These are phyloP conservation scores for Alosa alosa DNA, from an alignment of 2,113 vertebrate genomes.

Conservation along the genomic window DNA sequence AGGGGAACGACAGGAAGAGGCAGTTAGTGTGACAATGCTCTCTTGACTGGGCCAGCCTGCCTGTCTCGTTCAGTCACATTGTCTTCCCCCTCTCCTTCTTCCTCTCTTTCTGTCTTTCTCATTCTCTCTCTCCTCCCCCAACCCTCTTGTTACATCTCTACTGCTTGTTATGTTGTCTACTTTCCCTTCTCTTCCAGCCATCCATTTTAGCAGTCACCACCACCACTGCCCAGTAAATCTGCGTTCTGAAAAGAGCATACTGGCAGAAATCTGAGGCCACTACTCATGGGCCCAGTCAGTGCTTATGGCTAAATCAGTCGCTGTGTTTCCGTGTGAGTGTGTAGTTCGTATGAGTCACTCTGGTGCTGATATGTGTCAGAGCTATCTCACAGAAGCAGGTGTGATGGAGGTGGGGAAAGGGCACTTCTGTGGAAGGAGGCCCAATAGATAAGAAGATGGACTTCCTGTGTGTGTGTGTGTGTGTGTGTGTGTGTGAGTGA, in stretches of 20 bases:
- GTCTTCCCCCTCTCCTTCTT: constrained; percentile 14
- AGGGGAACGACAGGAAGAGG: constrained; percentile 61
- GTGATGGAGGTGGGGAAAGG: background rate
- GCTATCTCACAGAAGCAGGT: background rate
- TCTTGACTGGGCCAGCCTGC: constrained; percentile 60
- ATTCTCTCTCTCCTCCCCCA: background rate
- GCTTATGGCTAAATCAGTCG: background rate
- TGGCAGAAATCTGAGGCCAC: background rate
- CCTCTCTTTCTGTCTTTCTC: background rate
- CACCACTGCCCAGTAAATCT: background rate
- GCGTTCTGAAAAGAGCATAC: background rate
- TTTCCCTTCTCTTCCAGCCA: background rate
- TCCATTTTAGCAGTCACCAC: background rate
- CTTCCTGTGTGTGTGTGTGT: background rate
- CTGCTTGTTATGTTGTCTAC: background rate
- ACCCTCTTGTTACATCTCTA: background rate
- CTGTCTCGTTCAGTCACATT: constrained; percentile 64
- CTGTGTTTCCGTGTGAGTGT: background rate
- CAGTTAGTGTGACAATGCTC: constrained; percentile 64
- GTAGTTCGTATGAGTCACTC: background rate
- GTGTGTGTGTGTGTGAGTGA: background rate
- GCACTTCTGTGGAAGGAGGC: background rate
- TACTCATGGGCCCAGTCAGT: background rate
- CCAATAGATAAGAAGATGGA: too few relatives aligned
- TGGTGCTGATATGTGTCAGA: background rate